Conservation (phyloP, 2,888 invertebrate species). For the Drosophila subquinaria region DNA sequence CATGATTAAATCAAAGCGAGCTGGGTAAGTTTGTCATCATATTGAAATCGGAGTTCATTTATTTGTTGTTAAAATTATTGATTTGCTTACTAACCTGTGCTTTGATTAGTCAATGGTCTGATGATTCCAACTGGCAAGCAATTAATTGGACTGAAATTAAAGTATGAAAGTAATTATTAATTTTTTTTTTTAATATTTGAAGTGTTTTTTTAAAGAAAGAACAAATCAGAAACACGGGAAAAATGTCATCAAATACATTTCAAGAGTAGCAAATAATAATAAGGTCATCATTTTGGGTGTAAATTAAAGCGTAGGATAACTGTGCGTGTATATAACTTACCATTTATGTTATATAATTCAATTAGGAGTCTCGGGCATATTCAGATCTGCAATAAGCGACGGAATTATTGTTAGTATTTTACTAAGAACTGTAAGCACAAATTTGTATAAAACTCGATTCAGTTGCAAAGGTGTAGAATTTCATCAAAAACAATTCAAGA, state of each 20-base stretch:
- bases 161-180: background rate
- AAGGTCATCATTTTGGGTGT: background rate
- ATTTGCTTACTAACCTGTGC: background rate
- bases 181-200: background rate
- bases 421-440: background rate
- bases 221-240: background rate
- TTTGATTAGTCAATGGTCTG: background rate
- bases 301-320: background rate
- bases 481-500: conserved; percentile 3
- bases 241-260: background rate
- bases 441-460: background rate
- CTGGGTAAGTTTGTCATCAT: conserved; percentile 74
- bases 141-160: background rate
- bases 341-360: background rate
- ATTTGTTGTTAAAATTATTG: background rate
- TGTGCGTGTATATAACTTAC: background rate
- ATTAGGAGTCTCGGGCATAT: background rate
- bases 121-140: background rate
- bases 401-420: background rate
- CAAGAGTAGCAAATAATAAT: conserved; percentile 19
- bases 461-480: background rate
- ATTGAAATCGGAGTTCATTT: background rate
- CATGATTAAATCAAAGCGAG: conserved; percentile 69
- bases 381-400: background rate
- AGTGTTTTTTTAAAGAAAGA: background rate